Percentiles rank a stretch among this genome's conserved stretches.
Conservation (phyloP, 2,888 invertebrate genomes). For the Acanthosepion pharaonis region DNA sequence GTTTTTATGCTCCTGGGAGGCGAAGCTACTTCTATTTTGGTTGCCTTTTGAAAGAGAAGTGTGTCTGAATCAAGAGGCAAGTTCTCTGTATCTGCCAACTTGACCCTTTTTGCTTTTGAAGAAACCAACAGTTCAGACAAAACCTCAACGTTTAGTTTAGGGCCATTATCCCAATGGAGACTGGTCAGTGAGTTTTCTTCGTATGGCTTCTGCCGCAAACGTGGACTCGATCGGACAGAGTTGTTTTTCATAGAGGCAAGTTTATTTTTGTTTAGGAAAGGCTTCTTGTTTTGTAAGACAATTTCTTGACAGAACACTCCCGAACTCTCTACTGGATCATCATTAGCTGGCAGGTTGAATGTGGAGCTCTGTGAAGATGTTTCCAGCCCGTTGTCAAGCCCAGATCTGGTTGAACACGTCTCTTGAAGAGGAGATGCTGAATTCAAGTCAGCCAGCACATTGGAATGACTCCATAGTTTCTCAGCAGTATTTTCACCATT, state of each 20-base stretch:
- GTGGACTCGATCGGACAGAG: slow-evolving; percentile 49
- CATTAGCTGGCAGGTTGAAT: slow-evolving; percentile 35
- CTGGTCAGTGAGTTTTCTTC: not conserved
- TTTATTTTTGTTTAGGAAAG: slow-evolving; percentile 37
- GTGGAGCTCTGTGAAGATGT: slow-evolving; percentile 2
- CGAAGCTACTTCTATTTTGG: not conserved
- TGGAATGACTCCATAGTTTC: not conserved
- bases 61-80: not conserved
- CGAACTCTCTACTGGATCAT: not conserved
- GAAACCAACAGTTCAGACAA: slow-evolving; percentile 2
- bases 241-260: not conserved
- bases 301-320: slow-evolving; percentile 9
- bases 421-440: not conserved
- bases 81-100: slow-evolving; percentile 36
- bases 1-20: slow-evolving; percentile 16
- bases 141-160: not conserved
- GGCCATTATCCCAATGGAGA: not conserved
- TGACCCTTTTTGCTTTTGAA: slow-evolving; percentile 33
- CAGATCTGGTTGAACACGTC: not conserved
- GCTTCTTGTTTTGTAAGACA: not conserved
- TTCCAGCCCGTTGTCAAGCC: not conserved
- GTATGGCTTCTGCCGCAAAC: slow-evolving; percentile 43
- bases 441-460: not conserved
- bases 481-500: slow-evolving; percentile 40
- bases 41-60: not conserved